Percentiles rank a stretch among this genome's conserved stretches.
phyloP scores from a whole-genome alignment of 2,113 vertebrate species.

The Caloenas nicobarica region DNA sequence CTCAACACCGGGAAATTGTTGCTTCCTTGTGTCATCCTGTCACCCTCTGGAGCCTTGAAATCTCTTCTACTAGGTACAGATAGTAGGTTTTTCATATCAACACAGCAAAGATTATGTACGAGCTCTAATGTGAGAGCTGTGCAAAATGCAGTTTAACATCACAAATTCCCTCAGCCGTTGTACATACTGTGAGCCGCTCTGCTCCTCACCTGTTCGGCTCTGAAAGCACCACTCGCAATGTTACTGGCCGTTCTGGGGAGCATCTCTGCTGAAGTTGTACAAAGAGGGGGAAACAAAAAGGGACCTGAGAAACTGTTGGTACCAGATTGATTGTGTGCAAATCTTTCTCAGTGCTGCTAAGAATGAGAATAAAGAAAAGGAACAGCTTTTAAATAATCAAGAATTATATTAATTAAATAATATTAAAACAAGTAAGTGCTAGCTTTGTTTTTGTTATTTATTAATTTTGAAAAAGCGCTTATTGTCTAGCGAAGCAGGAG shows the following conservation, averaged over 20 bases:
- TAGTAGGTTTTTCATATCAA: background rate
- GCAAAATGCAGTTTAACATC: background rate
- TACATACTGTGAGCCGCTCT: fast-evolving
- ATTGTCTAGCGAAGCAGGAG: background rate
- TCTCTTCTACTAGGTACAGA: background rate
- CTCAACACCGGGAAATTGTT: background rate
- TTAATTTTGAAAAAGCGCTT: background rate
- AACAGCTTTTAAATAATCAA: background rate
- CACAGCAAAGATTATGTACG: background rate
- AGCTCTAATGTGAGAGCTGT: background rate
- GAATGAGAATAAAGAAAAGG: background rate
- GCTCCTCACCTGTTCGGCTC: background rate
- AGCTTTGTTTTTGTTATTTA: background rate
- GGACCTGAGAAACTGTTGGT: background rate
- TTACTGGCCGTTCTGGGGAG: background rate
- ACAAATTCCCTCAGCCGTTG: background rate
- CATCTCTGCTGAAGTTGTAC: background rate
- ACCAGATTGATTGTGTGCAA: background rate
- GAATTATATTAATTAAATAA: background rate
- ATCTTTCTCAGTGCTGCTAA: background rate
- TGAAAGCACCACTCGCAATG: background rate
- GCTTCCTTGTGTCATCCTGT: background rate
- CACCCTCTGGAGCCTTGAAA: background rate
- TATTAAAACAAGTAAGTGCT: background rate
- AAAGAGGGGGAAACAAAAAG: background rate